Conservation (phyloP, 37 sponge, comb jelly and placozoan genomes). For the Haliclona indistincta region DNA sequence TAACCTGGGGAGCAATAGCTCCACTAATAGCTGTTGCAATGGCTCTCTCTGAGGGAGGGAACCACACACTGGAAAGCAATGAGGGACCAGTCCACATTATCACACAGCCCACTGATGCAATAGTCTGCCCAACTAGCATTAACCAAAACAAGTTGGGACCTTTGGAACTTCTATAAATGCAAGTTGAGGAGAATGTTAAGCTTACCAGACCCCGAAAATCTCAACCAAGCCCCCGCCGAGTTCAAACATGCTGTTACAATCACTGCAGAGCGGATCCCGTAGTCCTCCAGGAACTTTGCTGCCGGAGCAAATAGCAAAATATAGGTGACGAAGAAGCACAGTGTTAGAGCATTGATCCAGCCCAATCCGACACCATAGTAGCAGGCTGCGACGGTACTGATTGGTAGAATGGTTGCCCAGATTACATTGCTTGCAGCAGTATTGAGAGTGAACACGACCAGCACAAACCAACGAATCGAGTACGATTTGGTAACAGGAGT, state of each 20-base stretch:
- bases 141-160: slow-evolving; percentile 50
- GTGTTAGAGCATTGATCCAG: slow-evolving; percentile 35
- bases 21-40: slow-evolving; percentile 26
- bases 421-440: slow-evolving; percentile 12
- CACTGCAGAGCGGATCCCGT: slow-evolving; percentile 20
- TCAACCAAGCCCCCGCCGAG: slow-evolving; percentile 39
- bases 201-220: slow-evolving; percentile 46
- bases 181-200: not conserved
- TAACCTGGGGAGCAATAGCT: slow-evolving; percentile 19
- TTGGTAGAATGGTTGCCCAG: slow-evolving; percentile 34
- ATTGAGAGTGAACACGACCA: slow-evolving; percentile 27
- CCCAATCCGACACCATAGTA: slow-evolving; percentile 29
- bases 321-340: slow-evolving; percentile 29
- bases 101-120: slow-evolving; percentile 28
- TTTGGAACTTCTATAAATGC: not conserved
- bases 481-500: no score
- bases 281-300: slow-evolving; percentile 38
- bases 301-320: slow-evolving; percentile 18
- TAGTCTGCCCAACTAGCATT: slow-evolving; percentile 29
- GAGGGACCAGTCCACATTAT: slow-evolving; percentile 32
- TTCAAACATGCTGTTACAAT: not conserved
- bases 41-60: slow-evolving; percentile 49
- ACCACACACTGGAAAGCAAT: slow-evolving; percentile 48
- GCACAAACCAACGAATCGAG: slow-evolving; percentile 38
- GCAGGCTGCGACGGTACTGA: slow-evolving; percentile 44